A percentile compares a stretch with the other conserved stretches of the same genome.
Evolutionary conservation across 2,113 vertebrate genomes (phyloP).

Genomic region (Chaenocephalus aceratus): DNA sequence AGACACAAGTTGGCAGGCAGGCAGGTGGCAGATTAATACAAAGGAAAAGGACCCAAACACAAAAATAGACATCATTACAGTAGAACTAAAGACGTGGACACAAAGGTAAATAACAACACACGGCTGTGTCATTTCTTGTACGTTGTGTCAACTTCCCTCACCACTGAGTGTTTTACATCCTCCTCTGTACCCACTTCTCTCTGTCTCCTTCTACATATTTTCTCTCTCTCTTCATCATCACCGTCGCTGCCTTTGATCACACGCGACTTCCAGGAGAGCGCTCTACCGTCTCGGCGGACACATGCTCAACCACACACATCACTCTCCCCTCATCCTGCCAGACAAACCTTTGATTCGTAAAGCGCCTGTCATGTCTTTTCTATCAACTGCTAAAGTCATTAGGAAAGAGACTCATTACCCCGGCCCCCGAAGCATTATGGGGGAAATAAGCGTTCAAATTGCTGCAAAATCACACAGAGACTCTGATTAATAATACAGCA

Average conservation of each 20-base stretch:
- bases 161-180: slow-evolving; percentile 30
- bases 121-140: not conserved
- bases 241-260: slow-evolving; percentile 52
- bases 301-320: slow-evolving; percentile 1
- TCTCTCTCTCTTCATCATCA: slow-evolving; percentile 16
- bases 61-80: slow-evolving; percentile 36
- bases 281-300: slow-evolving; percentile 50
- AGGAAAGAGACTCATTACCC: slow-evolving; percentile 74
- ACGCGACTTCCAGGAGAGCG: slow-evolving; percentile 35
- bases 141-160: slow-evolving; percentile 33
- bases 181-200: slow-evolving; percentile 10
- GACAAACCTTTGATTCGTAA: slow-evolving; percentile 73
- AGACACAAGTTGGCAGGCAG: not conserved
- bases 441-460: slow-evolving; percentile 76
- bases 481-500: slow-evolving; percentile 79
- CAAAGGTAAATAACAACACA: slow-evolving; percentile 36
- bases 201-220: slow-evolving; percentile 9
- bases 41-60: slow-evolving; percentile 4
- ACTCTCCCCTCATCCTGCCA: slow-evolving; percentile 29
- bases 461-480: slow-evolving; percentile 75
- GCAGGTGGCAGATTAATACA: not conserved
- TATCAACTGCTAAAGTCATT: slow-evolving; percentile 71
- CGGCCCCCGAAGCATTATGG: slow-evolving; percentile 61
- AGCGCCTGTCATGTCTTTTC: slow-evolving; percentile 64
- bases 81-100: slow-evolving; percentile 7